Base-by-base conservation (phyloP, 2,113 vertebrate species). In the Aix galericulata region DNA sequence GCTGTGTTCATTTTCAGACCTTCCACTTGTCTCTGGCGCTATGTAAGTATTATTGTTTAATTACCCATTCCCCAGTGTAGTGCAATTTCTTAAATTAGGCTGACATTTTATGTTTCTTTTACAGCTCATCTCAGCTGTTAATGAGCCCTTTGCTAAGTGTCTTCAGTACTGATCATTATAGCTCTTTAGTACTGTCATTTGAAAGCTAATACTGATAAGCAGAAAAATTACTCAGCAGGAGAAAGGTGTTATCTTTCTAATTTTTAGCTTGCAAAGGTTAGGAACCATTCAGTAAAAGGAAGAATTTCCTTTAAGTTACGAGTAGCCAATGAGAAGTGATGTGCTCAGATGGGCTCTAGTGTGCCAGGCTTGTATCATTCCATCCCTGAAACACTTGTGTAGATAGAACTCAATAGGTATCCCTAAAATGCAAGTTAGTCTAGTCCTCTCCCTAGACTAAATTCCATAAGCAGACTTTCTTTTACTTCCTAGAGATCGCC, bases 61-160 rank as follows among this genome's bases (percentile, higher is more conserved):
- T 94, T 91, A 82, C 48, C 48, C 56, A 53, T 93, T 95, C 72
- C 60, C 48, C 52, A 46, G 29, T 20, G 29, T 17, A 75, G 26
- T 0, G 3, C 38, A 55, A 86, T 91, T 91, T 95, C 93, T 89
- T 75, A 81, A 91, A 93, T 96, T 91, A 86, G 63, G 38, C 64
- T 91, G 91, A 91, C 82, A 91, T 96, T 95, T 96, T 91, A 94
- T 91, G 68, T 66, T 90, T 74, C 52, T 93, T 94, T 95, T 88
- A 94, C 84, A 93, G 72, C 79, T 95, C 94, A 93, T 96, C 68
- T 94, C 82, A 88, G 82, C 59, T 60, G 68, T 91, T 95, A 97
- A 96, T 88, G 88, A 91, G 64, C 32, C 60, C 60, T 91, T 93
- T 86, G 78, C 60, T 78, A 86, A 89, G 52, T 16, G 25, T 67